These are phyloP conservation scores for Drosophila putrida DNA, from an alignment of 2,888 invertebrate genomes.

Conservation along the genomic window DNA sequence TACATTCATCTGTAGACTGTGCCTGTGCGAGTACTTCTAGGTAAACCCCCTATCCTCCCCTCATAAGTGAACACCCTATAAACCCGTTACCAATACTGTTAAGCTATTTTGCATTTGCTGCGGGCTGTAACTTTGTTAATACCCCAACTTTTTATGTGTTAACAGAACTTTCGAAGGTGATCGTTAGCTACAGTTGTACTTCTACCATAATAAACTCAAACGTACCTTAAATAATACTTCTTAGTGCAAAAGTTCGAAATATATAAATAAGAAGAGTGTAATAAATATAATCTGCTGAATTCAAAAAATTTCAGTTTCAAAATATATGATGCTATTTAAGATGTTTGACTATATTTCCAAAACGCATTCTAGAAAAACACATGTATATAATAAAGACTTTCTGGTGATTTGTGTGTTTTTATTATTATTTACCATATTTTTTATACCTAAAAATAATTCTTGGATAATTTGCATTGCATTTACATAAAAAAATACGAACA, in stretches of 20 bases:
- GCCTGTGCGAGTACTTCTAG: slow-evolving; percentile 34
- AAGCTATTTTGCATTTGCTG: slow-evolving; percentile 34
- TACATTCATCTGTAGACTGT: slow-evolving; percentile 47
- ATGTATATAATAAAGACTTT: not conserved
- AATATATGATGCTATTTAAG: not conserved
- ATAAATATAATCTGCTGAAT: not conserved
- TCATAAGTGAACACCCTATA: slow-evolving; percentile 7
- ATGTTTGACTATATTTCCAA: not conserved
- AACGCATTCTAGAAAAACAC: not conserved
- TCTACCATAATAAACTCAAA: not conserved
- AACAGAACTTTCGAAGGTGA: not conserved
- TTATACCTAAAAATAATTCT: not conserved
- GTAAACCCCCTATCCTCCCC: slow-evolving; percentile 36
- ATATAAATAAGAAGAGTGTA: not conserved
- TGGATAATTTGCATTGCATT: too few relatives aligned
- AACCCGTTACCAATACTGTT: not conserved
- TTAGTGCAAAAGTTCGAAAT: not conserved
- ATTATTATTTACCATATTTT: not conserved
- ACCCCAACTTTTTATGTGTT: slow-evolving; percentile 17
- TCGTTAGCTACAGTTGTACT: not conserved
- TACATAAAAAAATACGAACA: too few relatives aligned
- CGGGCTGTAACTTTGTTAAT: slow-evolving; percentile 7
- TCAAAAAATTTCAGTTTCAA: not conserved
- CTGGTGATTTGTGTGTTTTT: not conserved
- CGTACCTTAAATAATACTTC: not conserved